Percentiles rank a stretch among this genome's conserved stretches.
Evolutionary conservation across 2,113 vertebrate genomes (phyloP).

Genomic region (Cinclus mexicanus): DNA sequence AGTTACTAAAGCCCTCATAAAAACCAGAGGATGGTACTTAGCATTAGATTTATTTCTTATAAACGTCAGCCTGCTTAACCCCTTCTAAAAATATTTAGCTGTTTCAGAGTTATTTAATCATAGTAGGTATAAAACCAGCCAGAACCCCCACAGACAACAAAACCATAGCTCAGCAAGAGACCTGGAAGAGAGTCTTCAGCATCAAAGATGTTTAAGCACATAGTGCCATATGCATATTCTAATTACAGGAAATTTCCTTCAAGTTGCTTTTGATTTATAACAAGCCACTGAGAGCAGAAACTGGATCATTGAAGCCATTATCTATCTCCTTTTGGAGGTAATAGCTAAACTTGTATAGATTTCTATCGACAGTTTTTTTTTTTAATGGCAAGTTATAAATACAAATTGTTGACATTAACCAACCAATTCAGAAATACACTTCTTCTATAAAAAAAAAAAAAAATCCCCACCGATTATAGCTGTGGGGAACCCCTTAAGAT

Average conservation of each 20-base stretch:
- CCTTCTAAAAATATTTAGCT: background rate
- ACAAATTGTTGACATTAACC: background rate
- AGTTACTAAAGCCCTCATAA: background rate
- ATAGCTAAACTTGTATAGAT: background rate
- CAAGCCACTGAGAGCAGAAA: background rate
- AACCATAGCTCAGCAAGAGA: background rate
- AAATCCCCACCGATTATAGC: background rate
- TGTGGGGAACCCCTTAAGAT: background rate
- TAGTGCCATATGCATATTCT: background rate
- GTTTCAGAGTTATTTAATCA: background rate
- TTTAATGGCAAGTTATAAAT: background rate
- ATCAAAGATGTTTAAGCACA: background rate
- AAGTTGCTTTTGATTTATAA: background rate
- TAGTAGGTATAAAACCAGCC: background rate
- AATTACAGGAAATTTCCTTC: background rate
- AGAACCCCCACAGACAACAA: background rate
- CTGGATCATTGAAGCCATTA: background rate
- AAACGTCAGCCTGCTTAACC: background rate
- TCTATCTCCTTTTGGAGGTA: background rate
- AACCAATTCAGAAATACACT: background rate
- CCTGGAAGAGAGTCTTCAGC: background rate
- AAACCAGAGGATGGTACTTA: background rate
- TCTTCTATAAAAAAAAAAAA: background rate
- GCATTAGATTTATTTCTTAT: background rate
- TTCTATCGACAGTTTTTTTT: background rate